Conservation (phyloP, 2,888 invertebrate genomes). For the Resseliella maxima region DNA sequence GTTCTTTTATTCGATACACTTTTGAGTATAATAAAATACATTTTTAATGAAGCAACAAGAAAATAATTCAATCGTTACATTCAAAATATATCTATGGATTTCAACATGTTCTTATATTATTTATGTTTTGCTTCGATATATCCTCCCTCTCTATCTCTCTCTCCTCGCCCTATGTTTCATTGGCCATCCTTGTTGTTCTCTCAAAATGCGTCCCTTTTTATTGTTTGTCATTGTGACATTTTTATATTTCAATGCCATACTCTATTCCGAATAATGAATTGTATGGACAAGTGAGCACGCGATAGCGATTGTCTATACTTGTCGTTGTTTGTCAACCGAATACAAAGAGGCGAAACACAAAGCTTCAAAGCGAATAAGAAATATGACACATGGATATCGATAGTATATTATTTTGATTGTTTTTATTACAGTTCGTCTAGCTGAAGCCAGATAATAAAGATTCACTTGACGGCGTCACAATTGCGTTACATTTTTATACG, state of each 20-base stretch:
- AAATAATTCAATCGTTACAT: neutral
- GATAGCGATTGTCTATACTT: neutral
- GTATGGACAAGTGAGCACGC: constrained; percentile 17
- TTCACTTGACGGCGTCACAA: constrained; percentile 6
- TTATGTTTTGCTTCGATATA: too few species aligned
- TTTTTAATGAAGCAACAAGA: neutral
- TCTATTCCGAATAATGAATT: constrained; percentile 17
- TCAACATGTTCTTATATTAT: neutral
- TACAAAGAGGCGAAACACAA: too few species aligned
- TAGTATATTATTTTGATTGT: neutral
- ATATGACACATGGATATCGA: constrained; percentile 5
- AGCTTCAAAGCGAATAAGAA: neutral
- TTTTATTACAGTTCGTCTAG: neutral
- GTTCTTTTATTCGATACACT: neutral
- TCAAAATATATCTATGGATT: neutral
- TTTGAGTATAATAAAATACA: neutral
- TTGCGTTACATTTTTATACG: neutral
- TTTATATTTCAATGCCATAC: constrained; percentile 29
- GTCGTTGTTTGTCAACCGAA: neutral
- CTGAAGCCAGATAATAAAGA: neutral
- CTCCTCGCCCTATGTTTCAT: too few species aligned
- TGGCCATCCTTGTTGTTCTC: too few species aligned
- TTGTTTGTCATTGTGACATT: constrained; percentile 1
- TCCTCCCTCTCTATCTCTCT: too few species aligned
- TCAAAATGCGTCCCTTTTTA: neutral